A percentile compares a stretch with the other conserved stretches of the same genome.
Evolutionary conservation across 2,113 vertebrate species (phyloP).

Genomic region (Periophthalmus modestus): DNA sequence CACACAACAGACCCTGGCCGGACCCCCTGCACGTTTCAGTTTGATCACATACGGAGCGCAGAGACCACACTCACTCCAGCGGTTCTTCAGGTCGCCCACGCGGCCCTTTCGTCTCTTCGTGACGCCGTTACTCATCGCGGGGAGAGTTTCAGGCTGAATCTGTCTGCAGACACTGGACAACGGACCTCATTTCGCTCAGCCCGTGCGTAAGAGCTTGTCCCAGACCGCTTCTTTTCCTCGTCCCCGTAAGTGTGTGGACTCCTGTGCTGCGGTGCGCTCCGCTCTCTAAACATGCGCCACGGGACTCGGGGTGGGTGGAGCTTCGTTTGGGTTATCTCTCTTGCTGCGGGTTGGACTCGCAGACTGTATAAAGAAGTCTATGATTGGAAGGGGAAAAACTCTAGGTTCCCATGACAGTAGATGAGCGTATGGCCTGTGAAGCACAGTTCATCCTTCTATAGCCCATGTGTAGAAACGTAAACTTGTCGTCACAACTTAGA

Average conservation of each 20-base stretch:
- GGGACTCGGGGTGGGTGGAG: not conserved
- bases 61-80: constrained; percentile 64
- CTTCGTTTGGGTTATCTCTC: not conserved
- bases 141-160: not conserved
- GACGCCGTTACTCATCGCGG: constrained; percentile 50
- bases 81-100: not conserved
- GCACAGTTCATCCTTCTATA: too few species aligned
- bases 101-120: constrained; percentile 24
- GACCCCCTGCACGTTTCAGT: not conserved
- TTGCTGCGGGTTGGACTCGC: too few species aligned
- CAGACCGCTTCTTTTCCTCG: not conserved
- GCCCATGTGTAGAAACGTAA: too few species aligned
- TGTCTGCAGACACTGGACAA: not conserved
- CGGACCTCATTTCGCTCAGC: not conserved
- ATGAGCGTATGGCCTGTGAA: too few species aligned
- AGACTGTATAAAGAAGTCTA: too few species aligned
- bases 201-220: not conserved
- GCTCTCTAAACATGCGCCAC: not conserved
- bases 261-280: not conserved
- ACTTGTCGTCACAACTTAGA: too few species aligned
- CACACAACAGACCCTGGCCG: not conserved
- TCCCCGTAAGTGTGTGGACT: not conserved
- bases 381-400: too few species aligned
- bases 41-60: not conserved
- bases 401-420: too few species aligned